These are phyloP conservation scores for Napeogenes inachia DNA, from an alignment of 2,888 invertebrate genomes.

Conservation along the genomic window DNA sequence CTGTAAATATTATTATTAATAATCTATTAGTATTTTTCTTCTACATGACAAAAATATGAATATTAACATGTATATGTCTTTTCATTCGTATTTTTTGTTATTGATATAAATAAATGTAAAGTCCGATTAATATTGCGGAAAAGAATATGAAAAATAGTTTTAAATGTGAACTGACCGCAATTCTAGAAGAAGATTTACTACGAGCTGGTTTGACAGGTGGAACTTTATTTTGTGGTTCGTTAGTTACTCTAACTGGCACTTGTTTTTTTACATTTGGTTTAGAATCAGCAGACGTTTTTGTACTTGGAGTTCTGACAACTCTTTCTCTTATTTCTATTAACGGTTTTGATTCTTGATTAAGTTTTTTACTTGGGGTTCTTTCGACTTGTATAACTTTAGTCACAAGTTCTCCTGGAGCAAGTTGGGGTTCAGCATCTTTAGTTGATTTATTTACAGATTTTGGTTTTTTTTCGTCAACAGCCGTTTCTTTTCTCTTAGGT, in stretches of 20 bases:
- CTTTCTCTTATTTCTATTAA: slow-evolving; percentile 63
- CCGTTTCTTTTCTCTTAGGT: slow-evolving; percentile 51
- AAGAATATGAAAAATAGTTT: slow-evolving; percentile 60
- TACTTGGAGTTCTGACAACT: slow-evolving; percentile 68
- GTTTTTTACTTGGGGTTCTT: slow-evolving; percentile 65
- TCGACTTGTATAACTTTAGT: slow-evolving; percentile 70
- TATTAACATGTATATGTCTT: slow-evolving; percentile 26
- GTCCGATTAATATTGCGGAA: slow-evolving; percentile 64
- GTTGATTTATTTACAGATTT: slow-evolving; percentile 41
- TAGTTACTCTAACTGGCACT: slow-evolving; percentile 39
- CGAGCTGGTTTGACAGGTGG: slow-evolving; percentile 72
- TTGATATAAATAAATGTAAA: slow-evolving; percentile 52
- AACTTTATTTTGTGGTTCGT: slow-evolving; percentile 52
- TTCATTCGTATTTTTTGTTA: slow-evolving; percentile 32
- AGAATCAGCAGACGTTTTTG: slow-evolving; percentile 50
- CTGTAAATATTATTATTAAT: slow-evolving; percentile 69
- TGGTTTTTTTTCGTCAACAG: slow-evolving; percentile 46
- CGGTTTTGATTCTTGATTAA: slow-evolving; percentile 58
- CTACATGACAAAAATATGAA: slow-evolving; percentile 32
- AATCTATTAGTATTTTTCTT: slow-evolving; percentile 53
- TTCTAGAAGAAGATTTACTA: slow-evolving; percentile 71
- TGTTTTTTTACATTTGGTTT: slow-evolving; percentile 53
- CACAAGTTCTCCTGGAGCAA: slow-evolving; percentile 55
- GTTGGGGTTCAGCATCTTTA: slow-evolving; percentile 45
- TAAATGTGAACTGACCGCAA: slow-evolving; percentile 72